Percentiles rank a stretch among this genome's conserved stretches.
Conservation (phyloP, 2,113 vertebrate genomes). For the Megaceryle torquata region DNA sequence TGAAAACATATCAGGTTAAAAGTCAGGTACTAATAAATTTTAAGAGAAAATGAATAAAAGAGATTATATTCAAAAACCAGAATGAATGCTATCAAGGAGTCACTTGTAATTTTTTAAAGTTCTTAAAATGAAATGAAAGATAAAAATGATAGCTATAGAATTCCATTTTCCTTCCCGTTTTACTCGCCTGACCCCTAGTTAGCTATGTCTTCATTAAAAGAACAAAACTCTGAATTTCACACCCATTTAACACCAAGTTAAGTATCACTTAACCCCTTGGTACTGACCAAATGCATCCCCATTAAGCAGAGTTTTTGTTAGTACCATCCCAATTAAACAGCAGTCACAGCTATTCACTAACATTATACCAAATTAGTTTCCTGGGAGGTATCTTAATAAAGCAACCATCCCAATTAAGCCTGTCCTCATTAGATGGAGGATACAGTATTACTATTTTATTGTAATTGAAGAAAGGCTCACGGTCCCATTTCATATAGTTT, state of each 20-base stretch:
- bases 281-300: conserved; percentile 58
- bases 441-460: conserved; percentile 71
- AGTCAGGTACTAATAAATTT: background rate
- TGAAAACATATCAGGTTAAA: background rate
- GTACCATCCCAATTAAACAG: conserved; percentile 69
- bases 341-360: conserved; percentile 72
- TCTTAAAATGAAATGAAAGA: background rate
- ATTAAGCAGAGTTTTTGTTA: conserved; percentile 66
- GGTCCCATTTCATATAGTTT: conserved; percentile 42
- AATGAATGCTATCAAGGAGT: background rate
- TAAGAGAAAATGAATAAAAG: background rate
- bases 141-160: background rate
- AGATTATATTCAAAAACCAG: background rate
- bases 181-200: conserved; percentile 42
- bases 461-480: conserved; percentile 38
- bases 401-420: conserved; percentile 72
- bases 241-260: conserved; percentile 61
- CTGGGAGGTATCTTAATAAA: conserved; percentile 76
- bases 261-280: conserved; percentile 62
- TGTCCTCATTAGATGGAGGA: conserved; percentile 71
- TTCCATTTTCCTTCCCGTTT: conserved; percentile 18
- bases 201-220: conserved; percentile 47
- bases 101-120: background rate
- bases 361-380: conserved; percentile 71
- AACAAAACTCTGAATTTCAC: conserved; percentile 57